phyloP scores from a whole-genome alignment of 2,797 vertebrate genomes.

The Sylvia borin region DNA sequence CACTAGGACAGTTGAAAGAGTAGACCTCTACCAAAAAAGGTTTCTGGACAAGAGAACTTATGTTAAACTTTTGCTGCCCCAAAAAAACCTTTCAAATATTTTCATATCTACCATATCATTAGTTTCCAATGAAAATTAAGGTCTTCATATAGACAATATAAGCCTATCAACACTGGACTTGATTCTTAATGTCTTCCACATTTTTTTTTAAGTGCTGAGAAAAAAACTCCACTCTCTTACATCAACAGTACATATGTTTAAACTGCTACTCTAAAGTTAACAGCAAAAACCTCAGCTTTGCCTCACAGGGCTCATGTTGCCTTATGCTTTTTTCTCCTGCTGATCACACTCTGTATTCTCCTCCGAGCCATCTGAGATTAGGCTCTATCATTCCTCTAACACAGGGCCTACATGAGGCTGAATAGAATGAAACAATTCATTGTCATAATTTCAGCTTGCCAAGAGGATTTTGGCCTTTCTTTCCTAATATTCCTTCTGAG shows the following conservation, averaged over 20 bases:
- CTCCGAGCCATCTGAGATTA: background rate
- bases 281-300: background rate
- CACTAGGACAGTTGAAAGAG: background rate
- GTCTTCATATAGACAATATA: background rate
- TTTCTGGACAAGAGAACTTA: background rate
- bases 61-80: accelerated
- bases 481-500: background rate
- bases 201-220: background rate
- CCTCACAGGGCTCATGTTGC: background rate
- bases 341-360: background rate
- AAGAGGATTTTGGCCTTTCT: background rate
- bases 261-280: background rate
- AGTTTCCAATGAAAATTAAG: background rate
- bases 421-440: background rate
- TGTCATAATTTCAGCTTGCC: background rate
- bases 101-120: background rate
- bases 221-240: accelerated
- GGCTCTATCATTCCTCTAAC: background rate
- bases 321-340: background rate
- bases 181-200: background rate
- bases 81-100: background rate
- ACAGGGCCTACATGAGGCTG: background rate
- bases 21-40: background rate
- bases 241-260: background rate
- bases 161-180: background rate